These are phyloP conservation scores for Macrophya annulata DNA, from an alignment of 2,888 invertebrate species.

Conservation along the genomic window DNA sequence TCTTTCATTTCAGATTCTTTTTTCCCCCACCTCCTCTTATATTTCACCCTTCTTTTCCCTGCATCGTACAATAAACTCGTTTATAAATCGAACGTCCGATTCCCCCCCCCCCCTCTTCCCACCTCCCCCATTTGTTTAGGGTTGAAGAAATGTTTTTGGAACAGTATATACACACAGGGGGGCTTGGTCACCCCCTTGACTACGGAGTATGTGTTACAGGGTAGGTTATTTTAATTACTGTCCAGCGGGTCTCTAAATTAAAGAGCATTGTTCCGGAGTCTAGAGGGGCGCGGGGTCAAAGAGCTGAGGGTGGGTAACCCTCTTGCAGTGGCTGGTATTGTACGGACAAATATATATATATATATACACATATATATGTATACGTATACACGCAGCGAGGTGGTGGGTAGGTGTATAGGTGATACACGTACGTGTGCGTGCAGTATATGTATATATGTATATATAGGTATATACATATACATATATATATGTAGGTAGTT, in stretches of 20 bases:
- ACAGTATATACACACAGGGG: not conserved
- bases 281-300: constrained; percentile 31
- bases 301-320: constrained; percentile 1
- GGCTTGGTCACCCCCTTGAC: constrained; percentile 75
- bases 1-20: not conserved
- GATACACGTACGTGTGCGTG: no score
- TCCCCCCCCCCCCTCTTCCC: not conserved
- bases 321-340: constrained; percentile 12
- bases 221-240: constrained; percentile 79
- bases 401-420: no score
- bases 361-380: not conserved
- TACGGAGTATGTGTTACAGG: constrained; percentile 72
- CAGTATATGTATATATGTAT: not conserved
- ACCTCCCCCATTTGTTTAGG: not conserved
- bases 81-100: not conserved
- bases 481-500: not conserved
- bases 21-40: not conserved
- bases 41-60: constrained; percentile 4
- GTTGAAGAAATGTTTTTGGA: constrained; percentile 46
- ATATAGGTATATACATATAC: not conserved
- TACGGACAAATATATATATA: not conserved
- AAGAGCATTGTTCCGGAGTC: constrained; percentile 76
- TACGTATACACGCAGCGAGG: not conserved
- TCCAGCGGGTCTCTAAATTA: constrained; percentile 78
- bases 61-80: not conserved